These are phyloP conservation scores for Telmatherina bonti DNA, from an alignment of 2,797 vertebrate species.

Conservation along the genomic window DNA sequence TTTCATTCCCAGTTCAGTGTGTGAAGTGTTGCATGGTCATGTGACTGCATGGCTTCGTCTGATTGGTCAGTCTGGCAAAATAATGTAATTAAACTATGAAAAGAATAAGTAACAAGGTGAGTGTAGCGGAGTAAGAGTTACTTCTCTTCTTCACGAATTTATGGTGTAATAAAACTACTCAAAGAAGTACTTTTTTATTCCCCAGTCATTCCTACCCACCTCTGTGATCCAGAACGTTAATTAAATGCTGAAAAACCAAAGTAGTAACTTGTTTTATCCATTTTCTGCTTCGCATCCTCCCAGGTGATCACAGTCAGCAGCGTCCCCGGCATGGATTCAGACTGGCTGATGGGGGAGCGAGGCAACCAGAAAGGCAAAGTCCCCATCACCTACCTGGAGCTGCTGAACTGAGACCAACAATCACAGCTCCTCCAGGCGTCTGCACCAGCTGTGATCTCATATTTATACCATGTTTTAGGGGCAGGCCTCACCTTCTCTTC, in stretches of 20 bases:
- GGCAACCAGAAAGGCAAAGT: constrained; percentile 98
- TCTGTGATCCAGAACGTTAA: background rate
- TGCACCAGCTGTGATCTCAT: constrained; percentile 54
- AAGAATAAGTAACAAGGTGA: background rate
- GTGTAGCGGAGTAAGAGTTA: too few relatives aligned
- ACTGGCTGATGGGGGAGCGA: constrained; percentile 98
- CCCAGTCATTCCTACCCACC: background rate
- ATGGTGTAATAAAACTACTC: too few relatives aligned
- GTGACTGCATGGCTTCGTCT: too few relatives aligned
- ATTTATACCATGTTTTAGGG: constrained; percentile 66
- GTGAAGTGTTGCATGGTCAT: too few relatives aligned
- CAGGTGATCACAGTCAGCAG: constrained; percentile 97
- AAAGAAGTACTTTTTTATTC: too few relatives aligned
- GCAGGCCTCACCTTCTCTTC: constrained; percentile 37
- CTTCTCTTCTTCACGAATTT: background rate
- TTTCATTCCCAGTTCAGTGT: too few relatives aligned
- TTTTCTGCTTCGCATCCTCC: constrained; percentile 25
- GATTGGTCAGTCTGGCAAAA: too few relatives aligned
- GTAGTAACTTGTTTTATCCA: background rate
- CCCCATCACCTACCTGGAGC: constrained; percentile 98
- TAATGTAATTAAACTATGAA: too few relatives aligned
- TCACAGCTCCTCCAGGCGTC: background rate
- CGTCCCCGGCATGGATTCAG: constrained; percentile 94
- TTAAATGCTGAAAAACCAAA: background rate
- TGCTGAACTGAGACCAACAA: constrained; percentile 88